Percentiles rank a stretch among this genome's conserved stretches.
phyloP scores from a whole-genome alignment of 2,113 vertebrate genomes.

The Notarius lentiginosus region DNA sequence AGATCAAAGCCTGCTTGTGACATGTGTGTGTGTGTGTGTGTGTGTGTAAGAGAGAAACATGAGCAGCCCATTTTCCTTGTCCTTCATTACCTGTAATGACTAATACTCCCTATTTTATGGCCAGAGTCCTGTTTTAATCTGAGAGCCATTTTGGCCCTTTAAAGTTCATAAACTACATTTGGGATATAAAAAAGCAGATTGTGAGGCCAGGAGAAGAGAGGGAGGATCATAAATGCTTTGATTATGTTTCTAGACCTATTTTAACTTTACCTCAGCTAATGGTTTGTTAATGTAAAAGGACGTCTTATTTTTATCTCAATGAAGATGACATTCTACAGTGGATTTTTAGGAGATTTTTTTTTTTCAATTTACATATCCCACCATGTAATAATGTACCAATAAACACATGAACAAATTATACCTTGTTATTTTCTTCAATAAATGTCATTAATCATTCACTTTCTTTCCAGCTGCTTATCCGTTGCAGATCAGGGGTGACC shows the following conservation, averaged over 20 bases:
- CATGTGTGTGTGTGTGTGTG: background rate
- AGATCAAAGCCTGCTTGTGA: slow-evolving; percentile 17
- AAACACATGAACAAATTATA: slow-evolving; percentile 86
- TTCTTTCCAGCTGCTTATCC: too few relatives aligned
- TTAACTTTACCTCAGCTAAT: slow-evolving; percentile 97
- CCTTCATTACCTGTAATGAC: slow-evolving; percentile 64
- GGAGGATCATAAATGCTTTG: slow-evolving; percentile 82
- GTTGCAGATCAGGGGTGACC: too few relatives aligned
- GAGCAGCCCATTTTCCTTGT: slow-evolving; percentile 59
- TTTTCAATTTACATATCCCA: slow-evolving; percentile 93
- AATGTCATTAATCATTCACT: background rate
- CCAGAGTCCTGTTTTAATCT: slow-evolving; percentile 70
- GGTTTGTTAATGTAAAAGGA: slow-evolving; percentile 91
- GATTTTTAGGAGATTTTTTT: slow-evolving; percentile 83
- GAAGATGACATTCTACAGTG: slow-evolving; percentile 85
- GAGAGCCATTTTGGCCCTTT: slow-evolving; percentile 62
- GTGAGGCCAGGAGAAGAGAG: slow-evolving; percentile 69
- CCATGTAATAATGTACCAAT: slow-evolving; percentile 98
- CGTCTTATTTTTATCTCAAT: slow-evolving; percentile 95
- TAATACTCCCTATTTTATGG: slow-evolving; percentile 76
- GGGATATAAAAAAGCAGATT: slow-evolving; percentile 55
- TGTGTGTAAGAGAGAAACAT: slow-evolving; percentile 25
- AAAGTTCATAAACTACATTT: slow-evolving; percentile 57
- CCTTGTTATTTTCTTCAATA: background rate
- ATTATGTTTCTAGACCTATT: slow-evolving; percentile 93